Conservation (phyloP, 2,113 vertebrate genomes). For the Excalfactoria chinensis region DNA sequence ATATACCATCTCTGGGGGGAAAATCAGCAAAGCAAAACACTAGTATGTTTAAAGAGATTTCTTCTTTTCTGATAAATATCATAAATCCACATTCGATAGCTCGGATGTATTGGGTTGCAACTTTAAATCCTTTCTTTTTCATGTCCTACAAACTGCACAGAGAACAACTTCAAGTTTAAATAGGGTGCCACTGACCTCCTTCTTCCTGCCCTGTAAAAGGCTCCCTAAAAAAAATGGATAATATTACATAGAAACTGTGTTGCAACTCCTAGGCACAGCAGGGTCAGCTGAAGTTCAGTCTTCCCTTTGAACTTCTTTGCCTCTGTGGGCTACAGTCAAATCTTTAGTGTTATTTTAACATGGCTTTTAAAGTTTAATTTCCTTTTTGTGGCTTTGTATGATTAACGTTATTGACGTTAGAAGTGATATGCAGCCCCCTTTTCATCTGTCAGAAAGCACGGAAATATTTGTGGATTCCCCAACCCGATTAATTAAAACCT, state of each 20-base stretch:
- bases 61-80: not conserved
- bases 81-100: not conserved
- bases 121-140: not conserved
- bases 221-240: constrained; percentile 9
- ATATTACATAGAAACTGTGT: constrained; percentile 9
- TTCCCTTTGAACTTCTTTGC: constrained; percentile 63
- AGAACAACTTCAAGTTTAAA: not conserved
- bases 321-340: constrained; percentile 30
- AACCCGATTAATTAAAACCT: constrained; percentile 51
- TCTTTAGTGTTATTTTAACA: constrained; percentile 53
- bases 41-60: not conserved
- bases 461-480: not conserved
- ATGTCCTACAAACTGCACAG: rapidly evolving
- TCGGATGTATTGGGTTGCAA: not conserved
- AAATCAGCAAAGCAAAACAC: not conserved
- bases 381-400: constrained; percentile 66
- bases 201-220: constrained; percentile 5
- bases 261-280: constrained; percentile 37
- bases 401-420: constrained; percentile 50
- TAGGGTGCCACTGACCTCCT: not conserved
- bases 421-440: constrained; percentile 1
- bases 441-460: constrained; percentile 28
- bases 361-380: constrained; percentile 66
- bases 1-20: not conserved
- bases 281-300: constrained; percentile 67